Conservation (phyloP, 2,888 invertebrate species). For the Erebia ligea region DNA sequence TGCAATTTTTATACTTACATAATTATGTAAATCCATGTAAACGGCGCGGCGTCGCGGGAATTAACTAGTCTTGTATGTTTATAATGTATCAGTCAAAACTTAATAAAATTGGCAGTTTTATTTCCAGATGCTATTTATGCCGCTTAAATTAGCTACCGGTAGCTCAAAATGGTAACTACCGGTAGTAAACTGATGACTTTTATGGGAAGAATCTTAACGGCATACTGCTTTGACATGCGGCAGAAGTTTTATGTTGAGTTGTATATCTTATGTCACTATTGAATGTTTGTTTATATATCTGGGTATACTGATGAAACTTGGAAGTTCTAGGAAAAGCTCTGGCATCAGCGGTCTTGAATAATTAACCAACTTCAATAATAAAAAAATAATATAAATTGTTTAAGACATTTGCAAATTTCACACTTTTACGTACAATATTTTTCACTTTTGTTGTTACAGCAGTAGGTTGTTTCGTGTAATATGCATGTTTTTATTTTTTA, state of each 20-base stretch:
- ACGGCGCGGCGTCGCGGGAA: background rate
- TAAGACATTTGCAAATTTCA: no score
- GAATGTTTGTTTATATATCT: slow-evolving; percentile 3
- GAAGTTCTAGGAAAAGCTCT: background rate
- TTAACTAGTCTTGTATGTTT: no score
- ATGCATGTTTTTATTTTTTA: no score
- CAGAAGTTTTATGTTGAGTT: slow-evolving; percentile 5
- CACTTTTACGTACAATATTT: no score
- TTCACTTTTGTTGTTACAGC: no score
- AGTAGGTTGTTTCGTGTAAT: no score
- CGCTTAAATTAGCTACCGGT: slow-evolving; percentile 43
- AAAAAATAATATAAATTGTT: no score
- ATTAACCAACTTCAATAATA: no score
- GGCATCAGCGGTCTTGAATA: background rate
- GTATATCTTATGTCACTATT: background rate
- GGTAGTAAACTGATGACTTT: slow-evolving; percentile 38
- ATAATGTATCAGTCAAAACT: slow-evolving; percentile 25
- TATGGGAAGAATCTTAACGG: slow-evolving; percentile 23
- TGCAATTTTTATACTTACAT: no score
- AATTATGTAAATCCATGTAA: no score
- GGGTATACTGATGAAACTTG: background rate
- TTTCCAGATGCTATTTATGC: slow-evolving; percentile 36
- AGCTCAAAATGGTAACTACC: slow-evolving; percentile 37
- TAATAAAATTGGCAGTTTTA: slow-evolving; percentile 19
- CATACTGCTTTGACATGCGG: slow-evolving; percentile 11